These are phyloP conservation scores for Rotaria sp. DNA, from an alignment of 2,888 invertebrate species.

Conservation along the genomic window DNA sequence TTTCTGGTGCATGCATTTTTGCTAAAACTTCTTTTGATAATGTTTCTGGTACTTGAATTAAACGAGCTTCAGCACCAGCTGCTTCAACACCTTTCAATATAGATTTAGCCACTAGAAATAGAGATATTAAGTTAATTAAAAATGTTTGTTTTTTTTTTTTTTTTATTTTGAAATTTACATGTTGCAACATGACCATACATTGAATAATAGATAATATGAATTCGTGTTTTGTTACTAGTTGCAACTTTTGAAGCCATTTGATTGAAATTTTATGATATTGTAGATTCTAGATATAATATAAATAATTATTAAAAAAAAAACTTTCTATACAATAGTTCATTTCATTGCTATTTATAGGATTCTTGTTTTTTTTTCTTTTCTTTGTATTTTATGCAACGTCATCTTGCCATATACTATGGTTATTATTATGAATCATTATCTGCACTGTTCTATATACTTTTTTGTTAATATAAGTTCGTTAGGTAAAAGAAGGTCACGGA, in stretches of 20 bases:
- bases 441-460: too few relatives aligned
- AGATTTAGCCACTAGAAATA: slow-evolving; percentile 4
- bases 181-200: not conserved
- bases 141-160: not conserved
- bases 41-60: slow-evolving; percentile 27
- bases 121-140: not conserved
- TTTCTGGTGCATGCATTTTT: slow-evolving; percentile 13
- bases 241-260: not conserved
- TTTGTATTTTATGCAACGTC: too few relatives aligned
- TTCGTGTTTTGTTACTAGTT: not conserved
- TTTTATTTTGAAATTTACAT: not conserved
- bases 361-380: too few relatives aligned
- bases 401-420: too few relatives aligned
- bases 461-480: too few relatives aligned
- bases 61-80: not conserved
- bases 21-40: not conserved
- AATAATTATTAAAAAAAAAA: not conserved
- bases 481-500: too few relatives aligned
- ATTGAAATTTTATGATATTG: not conserved
- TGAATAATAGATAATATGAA: slow-evolving; percentile 23
- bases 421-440: too few relatives aligned
- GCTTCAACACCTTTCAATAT: slow-evolving; percentile 25
- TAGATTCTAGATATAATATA: not conserved
- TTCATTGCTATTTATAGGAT: too few relatives aligned
- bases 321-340: too few relatives aligned